Evolutionary conservation across 2,797 vertebrate species (phyloP).

Genomic region (Myripristis jacobus): DNA sequence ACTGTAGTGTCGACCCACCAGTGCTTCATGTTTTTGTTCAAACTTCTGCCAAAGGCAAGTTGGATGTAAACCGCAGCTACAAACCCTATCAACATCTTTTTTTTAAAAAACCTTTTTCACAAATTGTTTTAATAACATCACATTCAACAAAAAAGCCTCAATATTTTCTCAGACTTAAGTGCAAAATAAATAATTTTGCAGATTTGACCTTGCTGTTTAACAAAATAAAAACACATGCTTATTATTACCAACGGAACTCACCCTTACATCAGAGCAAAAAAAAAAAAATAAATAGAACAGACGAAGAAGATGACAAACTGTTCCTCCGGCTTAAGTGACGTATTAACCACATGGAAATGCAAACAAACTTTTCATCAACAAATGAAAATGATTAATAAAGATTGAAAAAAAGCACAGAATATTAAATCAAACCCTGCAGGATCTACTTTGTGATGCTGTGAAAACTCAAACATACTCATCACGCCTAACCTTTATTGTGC

Average conservation of each 20-base stretch:
- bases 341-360: too few relatives aligned
- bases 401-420: background rate
- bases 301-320: too few relatives aligned
- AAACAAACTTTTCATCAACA: too few relatives aligned
- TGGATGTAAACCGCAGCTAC: constrained; percentile 6
- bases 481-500: too few relatives aligned
- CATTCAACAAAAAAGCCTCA: constrained; percentile 6
- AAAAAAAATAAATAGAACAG: too few relatives aligned
- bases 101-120: background rate
- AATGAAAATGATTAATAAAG: too few relatives aligned
- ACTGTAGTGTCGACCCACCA: constrained; percentile 11
- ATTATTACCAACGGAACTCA: too few relatives aligned
- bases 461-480: too few relatives aligned
- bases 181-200: constrained; percentile 13
- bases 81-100: constrained; percentile 5
- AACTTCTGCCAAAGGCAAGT: background rate
- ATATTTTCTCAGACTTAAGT: constrained; percentile 8
- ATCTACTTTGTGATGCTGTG: too few relatives aligned
- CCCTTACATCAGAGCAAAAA: too few relatives aligned
- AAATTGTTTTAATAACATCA: constrained; percentile 11
- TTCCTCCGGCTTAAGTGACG: too few relatives aligned
- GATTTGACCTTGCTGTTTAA: constrained; percentile 10
- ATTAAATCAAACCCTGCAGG: background rate
- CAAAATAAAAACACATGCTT: too few relatives aligned
- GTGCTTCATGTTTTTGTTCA: background rate